Base-by-base conservation (phyloP, 1,140 invertebrate genomes). In the Diuraphis noxia region DNA sequence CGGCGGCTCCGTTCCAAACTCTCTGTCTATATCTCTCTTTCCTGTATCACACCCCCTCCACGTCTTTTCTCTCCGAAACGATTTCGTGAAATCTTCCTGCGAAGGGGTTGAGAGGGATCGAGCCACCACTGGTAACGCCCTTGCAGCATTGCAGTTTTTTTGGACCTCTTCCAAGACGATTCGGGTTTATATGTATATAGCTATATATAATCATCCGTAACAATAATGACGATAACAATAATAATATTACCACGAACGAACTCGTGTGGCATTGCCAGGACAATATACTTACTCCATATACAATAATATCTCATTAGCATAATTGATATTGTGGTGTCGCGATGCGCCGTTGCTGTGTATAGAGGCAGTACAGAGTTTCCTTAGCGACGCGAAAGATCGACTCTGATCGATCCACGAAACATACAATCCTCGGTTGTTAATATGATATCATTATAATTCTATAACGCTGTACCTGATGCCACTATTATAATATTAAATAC, bases 291-390 rank as follows among this genome's bases (percentile, higher is more conserved):
- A n/a, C 17, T 72, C 13, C 34, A 13, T 63, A 5, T n/a, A 49
- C 7, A 49, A 23, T 49, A 63, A 63, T 63, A n/a, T n/a, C 10
- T n/a, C 56, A n/a, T 72, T 72, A 34, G n/a, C 13, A 72, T 72
- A 72, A 72, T 72, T n/a, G 34, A 72, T 72, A 72, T n/a, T n/a
- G 30, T n/a, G n/a, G 13, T 63, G 4, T n/a, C 30, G 30, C 10
- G 30, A 17, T n/a, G 13, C 13, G 30, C 4, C 25, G 19, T 30
- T 25, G 52, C 13, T 17, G 25, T 10, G 30, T 17, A n/a, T n/a
- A 6, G 10, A 63, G 10, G 3, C 4, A 21, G 4, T 0, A 21
- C 5, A 23, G 0, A n/a, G 13, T 72, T 17, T 72, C 30, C n/a
- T 72, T 72, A 72, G 30, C 30, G n/a, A 72, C n/a, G 30, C 10